Percentiles rank a stretch among this genome's conserved stretches.
phyloP scores from a whole-genome alignment of 2,888 invertebrate genomes.

The Polymixis lichenea region DNA sequence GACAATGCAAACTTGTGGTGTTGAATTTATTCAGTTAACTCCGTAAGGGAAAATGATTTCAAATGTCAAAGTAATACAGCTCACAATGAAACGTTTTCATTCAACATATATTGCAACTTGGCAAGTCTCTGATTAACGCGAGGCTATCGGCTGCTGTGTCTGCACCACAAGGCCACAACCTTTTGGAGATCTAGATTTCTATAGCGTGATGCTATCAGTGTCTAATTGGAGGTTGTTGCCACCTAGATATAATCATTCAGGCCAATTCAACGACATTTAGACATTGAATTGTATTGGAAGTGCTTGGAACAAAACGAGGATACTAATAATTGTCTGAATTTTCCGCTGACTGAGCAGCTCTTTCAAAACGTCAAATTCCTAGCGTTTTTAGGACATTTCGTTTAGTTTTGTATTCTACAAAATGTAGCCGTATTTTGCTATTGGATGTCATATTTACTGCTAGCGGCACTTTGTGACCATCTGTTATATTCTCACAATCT shows the following conservation, averaged over 20 bases:
- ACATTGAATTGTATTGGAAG: background rate
- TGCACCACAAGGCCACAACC: constrained; percentile 27
- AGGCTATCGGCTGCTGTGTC: constrained; percentile 8
- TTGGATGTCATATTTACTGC: constrained; percentile 26
- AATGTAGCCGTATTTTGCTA: constrained; percentile 17
- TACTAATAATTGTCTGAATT: background rate
- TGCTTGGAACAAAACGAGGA: background rate
- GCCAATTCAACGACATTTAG: constrained; percentile 21
- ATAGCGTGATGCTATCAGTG: constrained; percentile 42
- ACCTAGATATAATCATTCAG: constrained; percentile 36
- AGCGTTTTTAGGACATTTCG: background rate
- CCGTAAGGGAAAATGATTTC: background rate
- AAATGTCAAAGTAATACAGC: constrained; percentile 6
- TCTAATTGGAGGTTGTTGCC: constrained; percentile 46
- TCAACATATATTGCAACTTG: background rate
- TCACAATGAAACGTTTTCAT: constrained; percentile 9
- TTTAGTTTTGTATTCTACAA: constrained; percentile 3
- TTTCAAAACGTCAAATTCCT: too few relatives aligned
- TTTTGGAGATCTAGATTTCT: constrained; percentile 46
- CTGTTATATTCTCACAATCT: constrained; percentile 46
- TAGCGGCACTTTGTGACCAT: constrained; percentile 44
- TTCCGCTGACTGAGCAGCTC: background rate
- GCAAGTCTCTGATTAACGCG: constrained; percentile 28
- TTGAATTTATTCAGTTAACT: background rate
- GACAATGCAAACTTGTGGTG: background rate